Base-by-base conservation (phyloP, 1,140 invertebrate species). In the Rhopalosiphum padi region DNA sequence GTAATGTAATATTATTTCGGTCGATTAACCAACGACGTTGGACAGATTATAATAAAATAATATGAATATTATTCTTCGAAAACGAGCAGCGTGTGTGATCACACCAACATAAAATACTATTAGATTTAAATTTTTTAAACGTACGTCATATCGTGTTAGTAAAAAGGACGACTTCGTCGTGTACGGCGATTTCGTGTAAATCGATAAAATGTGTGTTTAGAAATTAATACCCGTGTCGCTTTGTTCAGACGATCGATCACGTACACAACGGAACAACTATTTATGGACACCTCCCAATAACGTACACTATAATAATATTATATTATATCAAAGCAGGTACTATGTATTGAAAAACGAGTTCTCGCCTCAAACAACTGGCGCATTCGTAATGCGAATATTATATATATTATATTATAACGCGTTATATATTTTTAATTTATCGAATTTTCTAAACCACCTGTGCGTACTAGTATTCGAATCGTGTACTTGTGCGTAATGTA, bases 201-300 rank as follows among this genome's bases (percentile, higher is more conserved):
- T 87, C 43, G n/a, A 87, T 48, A 48, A 48, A 87, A 87, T 48
- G 11, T 87, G 46, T 87, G 46, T 87, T 87, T 51, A 30, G 43
- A 53, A 88, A 88, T 53, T 30, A 53, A 53, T 53, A 89, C 46
- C 18, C 25, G 41, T 35, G 85, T 46, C 85, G 37, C 22, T 11
- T 53, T 35, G 48, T 55, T 41, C 88, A 51, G 15, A 23, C 48
- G 22, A 89, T 89, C 51, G 88, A 89, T 89, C 88, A 55, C 88
- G 88, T 89, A 55, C 30, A 51, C 48, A n/a, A 37, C 46, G 23
- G 48, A 90, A 85, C 82, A 43, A 37, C 82, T 93, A 53, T 86
- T 85, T 55, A 85, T 53, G 91, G 77, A 92, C 91, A 86, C 82
- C 91, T 86, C 48, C 91, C 82, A 55, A 85, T 55, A 85, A 86